Conservation (phyloP, 1,140 invertebrate genomes). For the Drosophila grimshawi region DNA sequence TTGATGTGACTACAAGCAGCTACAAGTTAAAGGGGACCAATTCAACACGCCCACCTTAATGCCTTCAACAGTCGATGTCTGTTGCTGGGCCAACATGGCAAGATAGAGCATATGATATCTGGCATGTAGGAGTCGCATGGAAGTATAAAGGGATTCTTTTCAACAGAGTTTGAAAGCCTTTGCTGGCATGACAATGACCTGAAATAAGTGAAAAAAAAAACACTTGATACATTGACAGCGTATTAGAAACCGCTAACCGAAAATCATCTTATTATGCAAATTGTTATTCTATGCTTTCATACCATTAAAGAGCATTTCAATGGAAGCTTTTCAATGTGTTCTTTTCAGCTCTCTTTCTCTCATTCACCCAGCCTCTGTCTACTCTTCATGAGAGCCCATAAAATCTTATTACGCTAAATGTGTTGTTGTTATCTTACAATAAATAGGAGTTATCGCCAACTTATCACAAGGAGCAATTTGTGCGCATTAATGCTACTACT, state of each 20-base stretch:
- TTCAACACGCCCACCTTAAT: not conserved
- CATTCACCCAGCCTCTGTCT: not conserved
- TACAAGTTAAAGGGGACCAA: not conserved
- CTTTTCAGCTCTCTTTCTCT: not conserved
- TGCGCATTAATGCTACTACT: conserved; percentile 52
- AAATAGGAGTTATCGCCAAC: conserved; percentile 54
- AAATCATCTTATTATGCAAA: conserved; percentile 78
- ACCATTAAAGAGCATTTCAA: conserved; percentile 51
- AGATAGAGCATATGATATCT: not conserved
- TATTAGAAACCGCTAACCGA: conserved; percentile 47
- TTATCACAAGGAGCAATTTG: conserved; percentile 67
- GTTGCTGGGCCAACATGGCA: conserved; percentile 40
- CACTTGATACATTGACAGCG: conserved; percentile 28
- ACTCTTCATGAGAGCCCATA: conserved; percentile 42
- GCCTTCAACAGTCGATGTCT: conserved; percentile 21
- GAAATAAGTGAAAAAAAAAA: conserved; percentile 12
- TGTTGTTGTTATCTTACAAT: conserved; percentile 32
- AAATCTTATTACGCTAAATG: conserved; percentile 72
- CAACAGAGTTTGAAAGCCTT: conserved; percentile 44
- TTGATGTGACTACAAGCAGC: conserved; percentile 13
- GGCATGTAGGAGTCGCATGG: not conserved
- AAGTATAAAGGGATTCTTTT: conserved; percentile 44
- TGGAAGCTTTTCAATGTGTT: conserved; percentile 7
- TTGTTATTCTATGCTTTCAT: conserved; percentile 68
- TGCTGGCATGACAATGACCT: conserved; percentile 59